These are phyloP conservation scores for Pachyramphus minor DNA, from an alignment of 2,113 vertebrate genomes.

Conservation along the genomic window DNA sequence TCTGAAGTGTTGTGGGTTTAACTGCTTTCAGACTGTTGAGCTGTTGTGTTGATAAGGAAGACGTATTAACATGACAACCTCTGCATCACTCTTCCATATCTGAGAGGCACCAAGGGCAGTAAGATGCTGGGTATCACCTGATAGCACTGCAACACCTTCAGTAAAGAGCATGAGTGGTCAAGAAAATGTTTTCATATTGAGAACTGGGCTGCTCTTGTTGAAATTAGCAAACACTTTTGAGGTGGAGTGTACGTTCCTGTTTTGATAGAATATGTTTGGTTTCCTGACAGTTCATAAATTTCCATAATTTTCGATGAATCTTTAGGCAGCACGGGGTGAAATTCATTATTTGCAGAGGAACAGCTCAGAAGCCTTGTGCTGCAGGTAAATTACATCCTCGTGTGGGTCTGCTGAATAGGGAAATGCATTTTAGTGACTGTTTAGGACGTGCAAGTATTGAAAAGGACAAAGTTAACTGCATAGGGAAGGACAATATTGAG, in stretches of 20 bases:
- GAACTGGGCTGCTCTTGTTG: not conserved
- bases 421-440: not conserved
- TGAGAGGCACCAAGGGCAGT: too few relatives aligned
- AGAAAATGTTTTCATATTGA: not conserved
- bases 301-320: not conserved
- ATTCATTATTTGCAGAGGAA: not conserved
- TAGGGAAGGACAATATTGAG: not conserved
- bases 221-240: not conserved
- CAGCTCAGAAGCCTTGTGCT: not conserved
- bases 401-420: not conserved
- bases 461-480: not conserved
- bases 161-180: not conserved
- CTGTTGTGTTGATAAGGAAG: not conserved
- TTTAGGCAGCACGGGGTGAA: not conserved
- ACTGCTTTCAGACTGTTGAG: not conserved
- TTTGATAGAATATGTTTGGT: not conserved
- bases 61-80: not conserved
- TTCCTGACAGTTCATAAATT: not conserved
- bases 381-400: not conserved
- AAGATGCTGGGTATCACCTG: not conserved
- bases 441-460: not conserved
- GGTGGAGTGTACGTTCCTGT: not conserved
- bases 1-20: not conserved
- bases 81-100: not conserved
- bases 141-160: fast-evolving